These are phyloP conservation scores for Calliphora vicina DNA, from an alignment of 1,140 invertebrate genomes.

Conservation along the genomic window DNA sequence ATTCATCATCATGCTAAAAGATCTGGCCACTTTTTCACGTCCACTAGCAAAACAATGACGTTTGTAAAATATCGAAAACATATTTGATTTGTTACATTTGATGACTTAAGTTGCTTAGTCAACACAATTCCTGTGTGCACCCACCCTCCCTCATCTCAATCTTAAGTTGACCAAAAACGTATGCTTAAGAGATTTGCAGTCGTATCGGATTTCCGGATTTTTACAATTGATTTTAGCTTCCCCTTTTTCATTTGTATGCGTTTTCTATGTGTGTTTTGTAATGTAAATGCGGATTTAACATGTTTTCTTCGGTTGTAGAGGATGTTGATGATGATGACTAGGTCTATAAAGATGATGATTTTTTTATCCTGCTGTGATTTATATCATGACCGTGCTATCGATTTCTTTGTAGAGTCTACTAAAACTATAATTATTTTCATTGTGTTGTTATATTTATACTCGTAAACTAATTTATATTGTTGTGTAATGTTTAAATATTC, in stretches of 20 bases:
- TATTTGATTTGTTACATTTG: not conserved
- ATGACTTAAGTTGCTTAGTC: not conserved
- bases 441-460: not conserved
- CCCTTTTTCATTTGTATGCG: not conserved
- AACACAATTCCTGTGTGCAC: not conserved
- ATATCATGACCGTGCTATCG: not conserved
- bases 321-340: not conserved
- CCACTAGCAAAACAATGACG: not conserved
- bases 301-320: too few species aligned
- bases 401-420: not conserved
- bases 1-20: not conserved
- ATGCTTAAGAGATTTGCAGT: not conserved
- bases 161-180: not conserved
- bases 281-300: not conserved
- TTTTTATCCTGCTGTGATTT: not conserved
- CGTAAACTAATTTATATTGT: not conserved
- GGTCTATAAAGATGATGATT: not conserved
- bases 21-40: not conserved
- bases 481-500: not conserved
- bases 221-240: not conserved
- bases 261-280: not conserved
- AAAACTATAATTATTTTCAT: not conserved
- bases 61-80: not conserved
- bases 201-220: constrained; percentile 15
- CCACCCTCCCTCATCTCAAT: not conserved